Conservation (phyloP, 64 coral and sea anemone species). For the Stichodactyla mertensii region DNA sequence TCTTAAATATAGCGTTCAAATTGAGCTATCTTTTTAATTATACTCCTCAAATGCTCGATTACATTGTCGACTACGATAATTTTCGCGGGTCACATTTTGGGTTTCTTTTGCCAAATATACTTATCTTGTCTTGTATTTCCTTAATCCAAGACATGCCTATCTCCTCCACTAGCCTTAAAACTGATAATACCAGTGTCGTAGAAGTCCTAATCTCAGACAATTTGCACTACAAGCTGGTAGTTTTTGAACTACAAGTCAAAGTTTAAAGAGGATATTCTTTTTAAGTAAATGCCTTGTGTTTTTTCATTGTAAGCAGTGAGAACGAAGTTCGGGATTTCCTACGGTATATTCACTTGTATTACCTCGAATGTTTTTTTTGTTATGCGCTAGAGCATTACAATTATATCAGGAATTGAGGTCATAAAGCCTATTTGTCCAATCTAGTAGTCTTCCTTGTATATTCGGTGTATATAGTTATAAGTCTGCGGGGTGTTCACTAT, state of each 20-base stretch:
- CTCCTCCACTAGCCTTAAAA: background rate
- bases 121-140: conserved; percentile 12
- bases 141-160: background rate
- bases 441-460: background rate
- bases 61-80: conserved; percentile 12
- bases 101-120: conserved; percentile 5
- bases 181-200: background rate
- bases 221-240: background rate
- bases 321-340: background rate
- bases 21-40: conserved; percentile 7
- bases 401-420: background rate
- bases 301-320: background rate
- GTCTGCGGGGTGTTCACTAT: background rate
- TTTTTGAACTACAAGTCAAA: background rate
- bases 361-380: background rate
- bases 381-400: background rate
- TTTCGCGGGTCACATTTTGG: conserved; percentile 13
- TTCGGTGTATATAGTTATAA: background rate
- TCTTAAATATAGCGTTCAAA: background rate
- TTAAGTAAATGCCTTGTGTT: background rate
- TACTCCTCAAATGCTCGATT: background rate
- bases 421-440: background rate
- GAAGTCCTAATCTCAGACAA: background rate
- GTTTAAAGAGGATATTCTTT: background rate
- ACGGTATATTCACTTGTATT: background rate